These are phyloP conservation scores for Sterrhoptilus dennistouni DNA, from an alignment of 2,113 vertebrate genomes.

Conservation along the genomic window DNA sequence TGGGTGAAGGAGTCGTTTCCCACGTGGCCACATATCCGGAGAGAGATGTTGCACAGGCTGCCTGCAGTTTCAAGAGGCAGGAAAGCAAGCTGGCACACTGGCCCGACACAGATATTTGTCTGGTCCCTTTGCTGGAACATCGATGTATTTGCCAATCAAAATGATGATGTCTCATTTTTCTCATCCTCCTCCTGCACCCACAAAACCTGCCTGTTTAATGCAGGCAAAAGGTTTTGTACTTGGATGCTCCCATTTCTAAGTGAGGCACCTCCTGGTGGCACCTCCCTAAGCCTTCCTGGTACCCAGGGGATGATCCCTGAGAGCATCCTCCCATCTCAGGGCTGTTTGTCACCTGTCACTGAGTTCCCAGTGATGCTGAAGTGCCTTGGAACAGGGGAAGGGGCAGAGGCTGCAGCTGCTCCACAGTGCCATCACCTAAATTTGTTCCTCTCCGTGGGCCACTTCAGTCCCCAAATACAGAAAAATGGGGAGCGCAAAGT, in stretches of 20 bases:
- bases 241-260: background rate
- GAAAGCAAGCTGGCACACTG: background rate
- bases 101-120: background rate
- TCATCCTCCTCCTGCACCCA: background rate
- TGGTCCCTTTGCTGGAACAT: background rate
- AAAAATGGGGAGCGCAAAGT: background rate
- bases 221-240: background rate
- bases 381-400: background rate
- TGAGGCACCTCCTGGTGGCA: background rate
- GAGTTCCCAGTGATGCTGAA: background rate
- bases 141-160: background rate
- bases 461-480: background rate
- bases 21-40: fast-evolving
- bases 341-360: background rate
- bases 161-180: fast-evolving
- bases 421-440: background rate
- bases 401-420: background rate
- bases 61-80: background rate
- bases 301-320: background rate
- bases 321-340: background rate
- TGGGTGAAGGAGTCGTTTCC: background rate
- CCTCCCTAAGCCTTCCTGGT: background rate
- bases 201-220: background rate
- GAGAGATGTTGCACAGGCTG: background rate
- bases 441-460: fast-evolving